Conservation (phyloP, 2,797 vertebrate genomes). For the Dryobates pubescens region DNA sequence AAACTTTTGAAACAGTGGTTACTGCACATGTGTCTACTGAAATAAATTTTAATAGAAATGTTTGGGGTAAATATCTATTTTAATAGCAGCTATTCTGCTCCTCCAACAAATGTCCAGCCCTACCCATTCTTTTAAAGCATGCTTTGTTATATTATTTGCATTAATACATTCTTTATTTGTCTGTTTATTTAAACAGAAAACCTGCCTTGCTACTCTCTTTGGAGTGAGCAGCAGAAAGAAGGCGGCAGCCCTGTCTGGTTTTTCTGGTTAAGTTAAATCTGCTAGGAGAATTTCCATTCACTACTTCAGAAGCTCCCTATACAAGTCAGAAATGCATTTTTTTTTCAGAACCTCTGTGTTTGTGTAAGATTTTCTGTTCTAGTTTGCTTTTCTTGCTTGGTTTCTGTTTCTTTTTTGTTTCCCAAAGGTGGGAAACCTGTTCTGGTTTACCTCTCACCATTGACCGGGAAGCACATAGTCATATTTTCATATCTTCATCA, state of each 20-base stretch:
- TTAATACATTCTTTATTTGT: constrained; percentile 14
- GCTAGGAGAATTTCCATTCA: not conserved
- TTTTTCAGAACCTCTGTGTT: not conserved
- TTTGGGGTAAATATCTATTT: not conserved
- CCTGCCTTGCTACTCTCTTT: not conserved
- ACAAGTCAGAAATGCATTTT: not conserved
- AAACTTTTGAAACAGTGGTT: not conserved
- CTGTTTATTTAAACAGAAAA: constrained; percentile 28
- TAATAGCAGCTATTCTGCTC: not conserved
- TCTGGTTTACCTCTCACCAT: not conserved
- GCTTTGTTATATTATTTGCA: constrained; percentile 24
- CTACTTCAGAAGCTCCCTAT: not conserved
- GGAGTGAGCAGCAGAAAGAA: not conserved
- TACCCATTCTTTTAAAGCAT: not conserved
- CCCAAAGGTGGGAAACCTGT: not conserved
- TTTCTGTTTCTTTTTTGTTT: not conserved
- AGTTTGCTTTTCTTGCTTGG: not conserved
- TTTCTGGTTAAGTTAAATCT: constrained; percentile 21
- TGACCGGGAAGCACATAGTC: not conserved
- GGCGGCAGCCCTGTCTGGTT: not conserved
- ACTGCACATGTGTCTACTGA: not conserved
- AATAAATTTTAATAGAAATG: not conserved
- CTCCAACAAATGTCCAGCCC: not conserved
- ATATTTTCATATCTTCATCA: not conserved
- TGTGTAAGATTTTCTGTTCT: not conserved